Percentiles rank a stretch among this genome's conserved stretches.
These are phyloP conservation scores for Rhyacophila brunnea DNA, from an alignment of 1,140 invertebrate genomes.

Conservation along the genomic window DNA sequence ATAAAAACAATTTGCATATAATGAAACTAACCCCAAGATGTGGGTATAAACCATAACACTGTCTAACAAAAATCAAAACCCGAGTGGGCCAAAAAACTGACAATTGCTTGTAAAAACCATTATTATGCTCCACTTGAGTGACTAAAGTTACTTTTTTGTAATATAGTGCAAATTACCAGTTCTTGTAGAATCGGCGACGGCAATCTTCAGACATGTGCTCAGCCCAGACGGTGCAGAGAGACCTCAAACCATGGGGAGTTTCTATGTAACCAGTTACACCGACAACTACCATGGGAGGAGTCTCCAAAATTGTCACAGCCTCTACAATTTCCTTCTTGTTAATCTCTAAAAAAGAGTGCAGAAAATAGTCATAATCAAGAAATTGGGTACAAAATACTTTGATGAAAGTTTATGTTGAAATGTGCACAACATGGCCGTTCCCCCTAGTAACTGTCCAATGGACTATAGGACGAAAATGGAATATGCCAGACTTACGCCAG, in stretches of 20 bases:
- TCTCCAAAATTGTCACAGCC: constrained; percentile 96
- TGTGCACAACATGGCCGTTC: constrained; percentile 61
- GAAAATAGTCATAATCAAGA: too few relatives aligned
- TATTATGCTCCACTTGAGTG: too few relatives aligned
- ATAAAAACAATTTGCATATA: too few relatives aligned
- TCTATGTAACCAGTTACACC: constrained; percentile 98
- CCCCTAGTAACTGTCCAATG: constrained; percentile 55
- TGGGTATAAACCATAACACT: too few relatives aligned
- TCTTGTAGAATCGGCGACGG: constrained; percentile 98
- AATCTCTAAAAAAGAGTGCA: constrained; percentile 83
- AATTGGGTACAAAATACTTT: too few relatives aligned
- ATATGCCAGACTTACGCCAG: constrained; percentile 52
- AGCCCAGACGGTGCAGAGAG: constrained; percentile 95
- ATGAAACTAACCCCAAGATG: too few relatives aligned
- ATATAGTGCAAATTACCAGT: too few relatives aligned
- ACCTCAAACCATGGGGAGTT: constrained; percentile 93
- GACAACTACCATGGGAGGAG: constrained; percentile 97
- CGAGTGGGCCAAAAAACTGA: too few relatives aligned
- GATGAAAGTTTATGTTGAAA: too few relatives aligned
- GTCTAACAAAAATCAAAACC: too few relatives aligned
- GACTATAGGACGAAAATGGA: constrained; percentile 57
- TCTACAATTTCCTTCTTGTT: constrained; percentile 99
- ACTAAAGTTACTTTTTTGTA: too few relatives aligned
- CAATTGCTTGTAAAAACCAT: too few relatives aligned
- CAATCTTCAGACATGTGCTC: constrained; percentile 99